Evolutionary conservation across 1,140 invertebrate genomes (phyloP).

Genomic region (Copidosoma floridanum): DNA sequence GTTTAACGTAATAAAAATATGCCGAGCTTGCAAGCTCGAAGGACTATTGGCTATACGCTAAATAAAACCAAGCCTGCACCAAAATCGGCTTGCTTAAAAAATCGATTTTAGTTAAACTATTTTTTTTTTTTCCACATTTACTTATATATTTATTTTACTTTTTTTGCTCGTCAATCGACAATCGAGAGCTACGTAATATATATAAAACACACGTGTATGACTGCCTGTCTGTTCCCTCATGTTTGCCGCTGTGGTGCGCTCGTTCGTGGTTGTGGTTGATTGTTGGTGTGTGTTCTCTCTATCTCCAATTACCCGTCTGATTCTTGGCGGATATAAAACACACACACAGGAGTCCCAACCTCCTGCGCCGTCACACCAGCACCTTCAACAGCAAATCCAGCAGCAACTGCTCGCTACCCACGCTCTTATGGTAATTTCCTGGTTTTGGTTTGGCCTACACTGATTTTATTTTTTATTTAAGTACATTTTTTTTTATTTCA

Average conservation of each 20-base stretch:
- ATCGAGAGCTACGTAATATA: too few relatives aligned
- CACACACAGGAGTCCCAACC: conserved; percentile 55
- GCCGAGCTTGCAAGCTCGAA: too few relatives aligned
- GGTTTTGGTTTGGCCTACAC: conserved; percentile 59
- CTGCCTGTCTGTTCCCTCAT: conserved; percentile 58
- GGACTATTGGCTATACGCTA: too few relatives aligned
- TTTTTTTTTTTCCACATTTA: too few relatives aligned
- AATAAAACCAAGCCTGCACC: too few relatives aligned
- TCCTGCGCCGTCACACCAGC: conserved; percentile 56
- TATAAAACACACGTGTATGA: conserved; percentile 57
- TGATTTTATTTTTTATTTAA: conserved; percentile 47
- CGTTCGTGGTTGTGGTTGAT: conserved; percentile 59
- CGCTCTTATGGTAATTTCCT: conserved; percentile 59
- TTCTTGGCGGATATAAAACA: conserved; percentile 51
- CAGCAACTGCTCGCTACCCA: conserved; percentile 60
- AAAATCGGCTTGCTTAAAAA: too few relatives aligned
- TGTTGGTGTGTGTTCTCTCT: conserved; percentile 58
- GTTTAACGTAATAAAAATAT: too few relatives aligned
- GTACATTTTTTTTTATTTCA: conserved; percentile 17
- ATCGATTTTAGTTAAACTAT: too few relatives aligned
- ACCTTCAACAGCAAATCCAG: conserved; percentile 60
- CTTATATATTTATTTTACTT: too few relatives aligned
- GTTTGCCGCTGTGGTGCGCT: conserved; percentile 55
- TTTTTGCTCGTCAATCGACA: too few relatives aligned
- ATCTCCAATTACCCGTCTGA: conserved; percentile 49